Evolutionary conservation across 2,888 invertebrate species (phyloP), one percentile per base, ranked within the genome.

Genomic region (Calameuta filiformis): DNA sequence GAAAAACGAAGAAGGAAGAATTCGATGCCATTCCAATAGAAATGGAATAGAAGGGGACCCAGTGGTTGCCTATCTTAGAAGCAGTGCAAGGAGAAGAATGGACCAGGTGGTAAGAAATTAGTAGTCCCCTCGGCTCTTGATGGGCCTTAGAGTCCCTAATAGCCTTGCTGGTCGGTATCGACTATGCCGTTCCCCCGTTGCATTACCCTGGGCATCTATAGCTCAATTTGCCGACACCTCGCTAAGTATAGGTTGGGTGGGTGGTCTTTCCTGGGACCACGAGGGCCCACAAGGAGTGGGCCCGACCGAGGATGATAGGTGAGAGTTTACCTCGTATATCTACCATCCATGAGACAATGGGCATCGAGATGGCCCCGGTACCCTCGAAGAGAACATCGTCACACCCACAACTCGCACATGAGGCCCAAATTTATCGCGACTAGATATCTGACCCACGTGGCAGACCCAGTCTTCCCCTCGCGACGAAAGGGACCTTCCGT

Each of bases 201-300:
- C 88, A 89, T 89, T 90, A 89, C 89, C 87, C 88, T 87, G 87
- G 86, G 83, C 86, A 85, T 89, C 91, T 91, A 91, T 91, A 91
- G 91, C 91, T 91, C 90, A 90, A 90, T 90, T 90, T 90, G 90
- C 90, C 90, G 90, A 91, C 91, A 91, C 91, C 91, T 91, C 90
- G 90, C 90, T 91, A 91, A 91, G 91, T 91, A 91, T 91, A 91
- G 91, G 91, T 91, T 91, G 88, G 89, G 90, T 91, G 91, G 91
- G 87, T 87, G 87, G 87, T 87, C 87, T 86, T 85, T 81, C 79
- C 78, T 80, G 80, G 81, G 79, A 78, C 77, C 75, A 35, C 76
- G 76, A 79, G 79, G 34, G 80, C 80, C 83, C 79, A 78, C 84
- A 83, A 85, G 82, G 84, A 82, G 82, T 82, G 85, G 82, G 79